Evolutionary conservation across 2,797 vertebrate species (phyloP).

Genomic region (Sebastes flavidus): DNA sequence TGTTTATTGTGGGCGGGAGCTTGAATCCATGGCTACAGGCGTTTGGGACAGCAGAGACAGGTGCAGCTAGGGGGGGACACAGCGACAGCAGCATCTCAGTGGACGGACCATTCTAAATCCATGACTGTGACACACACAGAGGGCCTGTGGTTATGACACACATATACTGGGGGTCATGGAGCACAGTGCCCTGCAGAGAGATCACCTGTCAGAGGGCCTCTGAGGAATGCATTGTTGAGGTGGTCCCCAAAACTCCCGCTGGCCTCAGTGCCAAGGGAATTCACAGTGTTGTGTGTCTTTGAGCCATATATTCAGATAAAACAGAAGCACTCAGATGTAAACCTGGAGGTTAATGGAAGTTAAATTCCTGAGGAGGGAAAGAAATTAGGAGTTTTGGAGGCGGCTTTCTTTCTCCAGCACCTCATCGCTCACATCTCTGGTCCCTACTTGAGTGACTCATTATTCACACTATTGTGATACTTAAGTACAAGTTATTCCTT

Average conservation of each 20-base stretch:
- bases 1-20: conserved; percentile 39
- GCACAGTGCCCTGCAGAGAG: conserved; percentile 20
- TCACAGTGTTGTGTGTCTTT: conserved; percentile 6
- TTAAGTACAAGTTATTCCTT: not conserved
- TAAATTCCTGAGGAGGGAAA: not conserved
- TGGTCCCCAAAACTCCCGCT: conserved; percentile 36
- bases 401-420: not conserved
- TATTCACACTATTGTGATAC: not conserved
- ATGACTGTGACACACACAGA: conserved; percentile 56
- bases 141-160: conserved; percentile 53
- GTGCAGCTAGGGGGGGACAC: conserved; percentile 58
- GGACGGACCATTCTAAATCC: conserved; percentile 61
- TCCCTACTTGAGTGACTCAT: not conserved
- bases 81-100: conserved; percentile 33
- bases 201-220: conserved; percentile 63
- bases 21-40: conserved; percentile 41
- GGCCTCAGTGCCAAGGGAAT: not conserved
- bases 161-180: conserved; percentile 33
- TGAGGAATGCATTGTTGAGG: conserved; percentile 45
- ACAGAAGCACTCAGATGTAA: conserved; percentile 7
- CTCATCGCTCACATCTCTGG: not conserved
- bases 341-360: not conserved
- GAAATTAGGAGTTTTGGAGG: not conserved
- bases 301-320: not conserved
- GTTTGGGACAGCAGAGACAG: conserved; percentile 63